Conservation (phyloP, 2,888 invertebrate genomes). For the Celastrina argiolus region DNA sequence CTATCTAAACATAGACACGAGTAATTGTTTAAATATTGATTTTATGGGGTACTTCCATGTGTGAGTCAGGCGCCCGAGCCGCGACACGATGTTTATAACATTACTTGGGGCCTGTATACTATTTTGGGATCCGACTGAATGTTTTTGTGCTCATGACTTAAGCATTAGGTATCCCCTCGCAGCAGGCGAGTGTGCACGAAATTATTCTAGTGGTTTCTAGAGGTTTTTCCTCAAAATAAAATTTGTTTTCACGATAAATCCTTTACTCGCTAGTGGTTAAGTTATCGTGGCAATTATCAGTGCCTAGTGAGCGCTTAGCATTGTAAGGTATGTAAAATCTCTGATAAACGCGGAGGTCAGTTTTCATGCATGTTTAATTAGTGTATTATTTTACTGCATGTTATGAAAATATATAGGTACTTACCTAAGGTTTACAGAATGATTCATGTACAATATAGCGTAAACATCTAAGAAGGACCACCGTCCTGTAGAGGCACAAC, state of each 20-base stretch:
- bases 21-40: slow-evolving; percentile 67
- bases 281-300: slow-evolving; percentile 2
- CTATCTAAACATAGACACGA: slow-evolving; percentile 40
- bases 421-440: not conserved
- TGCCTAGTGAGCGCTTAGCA: not conserved
- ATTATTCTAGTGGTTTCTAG: slow-evolving; percentile 35
- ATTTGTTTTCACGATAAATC: not conserved
- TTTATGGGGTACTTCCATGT: slow-evolving; percentile 47
- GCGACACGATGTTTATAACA: slow-evolving; percentile 66
- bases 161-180: slow-evolving; percentile 43
- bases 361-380: slow-evolving; percentile 3
- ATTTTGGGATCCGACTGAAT: slow-evolving; percentile 72
- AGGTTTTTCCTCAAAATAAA: slow-evolving; percentile 3
- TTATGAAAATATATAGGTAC: not conserved
- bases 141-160: slow-evolving; percentile 58
- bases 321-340: slow-evolving; percentile 8
- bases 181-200: slow-evolving; percentile 37
- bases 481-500: too few species aligned
- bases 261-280: not conserved
- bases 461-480: too few species aligned
- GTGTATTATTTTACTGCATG: not conserved
- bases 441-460: not conserved
- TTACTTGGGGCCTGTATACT: slow-evolving; percentile 72
- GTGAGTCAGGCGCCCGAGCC: slow-evolving; percentile 48
- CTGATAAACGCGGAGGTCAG: slow-evolving; percentile 3